These are phyloP conservation scores for Eriosoma lanigerum DNA, from an alignment of 1,140 invertebrate genomes.

Conservation along the genomic window DNA sequence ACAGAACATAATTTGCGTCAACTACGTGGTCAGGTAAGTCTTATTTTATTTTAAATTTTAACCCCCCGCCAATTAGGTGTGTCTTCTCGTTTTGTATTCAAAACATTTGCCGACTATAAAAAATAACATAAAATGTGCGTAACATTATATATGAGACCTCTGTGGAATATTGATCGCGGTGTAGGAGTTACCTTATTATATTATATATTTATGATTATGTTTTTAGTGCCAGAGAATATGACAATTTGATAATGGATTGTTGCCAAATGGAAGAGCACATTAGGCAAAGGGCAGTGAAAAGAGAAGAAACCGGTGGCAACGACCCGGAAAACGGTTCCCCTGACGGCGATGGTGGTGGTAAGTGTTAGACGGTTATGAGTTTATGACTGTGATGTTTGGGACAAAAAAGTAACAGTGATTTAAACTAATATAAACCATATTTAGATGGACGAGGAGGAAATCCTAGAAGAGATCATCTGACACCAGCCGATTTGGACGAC, in stretches of 20 bases:
- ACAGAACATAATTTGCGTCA: conserved; percentile 94
- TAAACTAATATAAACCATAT: not conserved
- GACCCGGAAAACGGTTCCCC: conserved; percentile 85
- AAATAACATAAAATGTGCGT: not conserved
- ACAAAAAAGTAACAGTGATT: not conserved
- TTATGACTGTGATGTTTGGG: not conserved
- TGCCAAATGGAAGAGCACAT: conserved; percentile 78
- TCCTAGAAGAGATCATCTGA: conserved; percentile 57
- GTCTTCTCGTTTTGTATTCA: conserved; percentile 39
- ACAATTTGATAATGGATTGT: conserved; percentile 87
- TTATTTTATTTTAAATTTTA: conserved; percentile 21
- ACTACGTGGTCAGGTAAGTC: conserved; percentile 86
- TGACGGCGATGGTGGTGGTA: conserved; percentile 76
- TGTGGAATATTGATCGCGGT: conserved; percentile 40
- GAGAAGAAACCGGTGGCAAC: conserved; percentile 72
- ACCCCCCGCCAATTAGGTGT: conserved; percentile 24
- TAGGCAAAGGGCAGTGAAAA: conserved; percentile 65
- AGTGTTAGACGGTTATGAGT: conserved; percentile 31
- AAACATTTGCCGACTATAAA: not conserved
- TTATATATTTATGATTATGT: not conserved
- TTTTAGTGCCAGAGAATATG: conserved; percentile 86
- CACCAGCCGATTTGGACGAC: conserved; percentile 62
- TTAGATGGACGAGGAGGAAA: conserved; percentile 51
- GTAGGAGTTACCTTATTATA: not conserved
- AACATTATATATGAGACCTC: not conserved